Evolutionary conservation across 2,113 vertebrate species (phyloP).

Genomic region (Pimephales promelas): DNA sequence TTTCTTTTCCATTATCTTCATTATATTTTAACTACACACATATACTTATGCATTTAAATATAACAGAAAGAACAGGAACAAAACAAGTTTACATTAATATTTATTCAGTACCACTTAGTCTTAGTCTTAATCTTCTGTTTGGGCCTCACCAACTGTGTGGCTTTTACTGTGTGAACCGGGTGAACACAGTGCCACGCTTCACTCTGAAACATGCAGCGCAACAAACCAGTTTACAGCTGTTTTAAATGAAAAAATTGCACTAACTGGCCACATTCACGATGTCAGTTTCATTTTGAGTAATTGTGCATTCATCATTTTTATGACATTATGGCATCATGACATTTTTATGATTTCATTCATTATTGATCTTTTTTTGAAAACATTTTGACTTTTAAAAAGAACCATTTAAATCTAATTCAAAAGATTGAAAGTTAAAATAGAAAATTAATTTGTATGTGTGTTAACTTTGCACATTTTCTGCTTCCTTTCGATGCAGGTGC

Average conservation of each 20-base stretch:
- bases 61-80: too few relatives aligned
- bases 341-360: neutral
- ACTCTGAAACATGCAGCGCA: neutral
- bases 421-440: neutral
- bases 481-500: constrained; percentile 76
- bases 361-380: neutral
- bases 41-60: too few relatives aligned
- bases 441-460: neutral
- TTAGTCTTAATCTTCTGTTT: too few relatives aligned
- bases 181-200: neutral
- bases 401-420: neutral
- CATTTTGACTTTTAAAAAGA: neutral
- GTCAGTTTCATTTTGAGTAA: neutral
- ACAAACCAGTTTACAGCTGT: too few relatives aligned
- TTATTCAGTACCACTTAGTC: too few relatives aligned
- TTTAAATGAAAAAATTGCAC: too few relatives aligned
- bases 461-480: neutral
- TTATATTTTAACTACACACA: too few relatives aligned
- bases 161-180: neutral
- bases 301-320: neutral
- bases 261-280: neutral
- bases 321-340: too few relatives aligned
- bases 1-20: neutral
- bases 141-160: too few relatives aligned
- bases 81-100: too few relatives aligned